Evolutionary conservation across 2,888 invertebrate species (phyloP), one percentile per base, ranked within the genome.

Genomic region (Griposia aprilina): DNA sequence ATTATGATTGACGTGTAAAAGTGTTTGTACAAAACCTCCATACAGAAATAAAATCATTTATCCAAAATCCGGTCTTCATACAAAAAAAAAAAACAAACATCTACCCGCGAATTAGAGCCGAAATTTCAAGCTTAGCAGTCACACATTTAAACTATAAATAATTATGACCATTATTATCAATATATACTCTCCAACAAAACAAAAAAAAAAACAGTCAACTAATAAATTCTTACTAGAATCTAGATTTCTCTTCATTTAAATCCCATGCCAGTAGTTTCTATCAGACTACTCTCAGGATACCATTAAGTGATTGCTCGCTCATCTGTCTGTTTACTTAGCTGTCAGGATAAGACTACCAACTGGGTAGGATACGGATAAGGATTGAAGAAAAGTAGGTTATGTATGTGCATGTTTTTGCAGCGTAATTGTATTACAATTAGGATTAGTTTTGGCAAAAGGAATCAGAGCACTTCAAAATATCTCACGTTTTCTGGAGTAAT

Each of bases 301-400:
- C 84, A 86, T 88, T 92, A 92, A 92, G 91, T 92, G 91, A 92
- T 92, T 92, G 92, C 91, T 78, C 68, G 86, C 83, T 90, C 90
- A 89, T 89, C 89, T 85, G 78, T 76, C 84, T 87, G 88, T 91
- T 90, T 89, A 85, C 82, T 82, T 74, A 74, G 75, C 85, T 88
- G 90, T 90, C 90, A 83, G 83, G 82, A 36, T 81, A 87, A 82
- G 75, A 52, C 41, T 30, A 48, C 30, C 60, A 26, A 13, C 23
- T 5, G 36, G 23, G 2, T 82, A 20, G 52, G 26, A 77, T 78
- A 10, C 30, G 30, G 26, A 52, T 66, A 48, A 59, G n/a, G 26
- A 48, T 59, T 48, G 36, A 20, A 17, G 52, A 77, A 77, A 80
- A 77, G 23, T 78, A 7, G 78, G 45, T 48, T 36, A n/a, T 30